Conservation (phyloP, 1,140 invertebrate genomes). For the Brachystomella parvula region DNA sequence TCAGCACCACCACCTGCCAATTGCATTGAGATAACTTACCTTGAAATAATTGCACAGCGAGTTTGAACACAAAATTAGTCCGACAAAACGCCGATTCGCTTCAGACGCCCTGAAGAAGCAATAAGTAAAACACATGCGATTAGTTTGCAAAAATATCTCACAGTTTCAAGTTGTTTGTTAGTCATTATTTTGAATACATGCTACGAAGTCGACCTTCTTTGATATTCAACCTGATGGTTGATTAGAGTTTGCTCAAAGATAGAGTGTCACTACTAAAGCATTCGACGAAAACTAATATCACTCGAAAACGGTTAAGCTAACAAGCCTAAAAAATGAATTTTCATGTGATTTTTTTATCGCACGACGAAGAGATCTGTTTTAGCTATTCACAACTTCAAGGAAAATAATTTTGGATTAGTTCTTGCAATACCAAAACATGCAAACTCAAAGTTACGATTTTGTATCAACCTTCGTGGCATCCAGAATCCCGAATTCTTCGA, state of each 20-base stretch:
- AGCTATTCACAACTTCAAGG: too few relatives aligned
- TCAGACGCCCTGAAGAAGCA: slow-evolving; percentile 30
- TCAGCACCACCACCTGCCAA: background rate
- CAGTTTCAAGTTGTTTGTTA: background rate
- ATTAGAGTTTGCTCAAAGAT: background rate
- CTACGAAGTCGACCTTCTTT: background rate
- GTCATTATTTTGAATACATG: background rate
- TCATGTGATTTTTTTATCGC: too few relatives aligned
- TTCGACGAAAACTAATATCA: too few relatives aligned
- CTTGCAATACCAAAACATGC: background rate
- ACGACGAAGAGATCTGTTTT: too few relatives aligned
- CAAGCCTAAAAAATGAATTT: too few relatives aligned
- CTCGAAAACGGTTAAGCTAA: too few relatives aligned
- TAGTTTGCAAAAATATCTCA: slow-evolving; percentile 12
- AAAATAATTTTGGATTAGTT: too few relatives aligned
- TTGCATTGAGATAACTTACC: background rate
- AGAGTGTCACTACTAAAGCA: too few relatives aligned
- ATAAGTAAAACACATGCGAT: slow-evolving; percentile 13
- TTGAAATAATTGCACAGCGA: background rate
- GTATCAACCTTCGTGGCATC: background rate
- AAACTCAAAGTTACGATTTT: background rate
- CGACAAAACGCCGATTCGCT: slow-evolving; percentile 31
- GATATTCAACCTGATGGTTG: background rate
- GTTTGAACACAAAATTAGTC: slow-evolving; percentile 1
- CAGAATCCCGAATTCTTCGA: background rate